phyloP scores from a whole-genome alignment of 2,113 vertebrate genomes.

The Tragulus kanchil region DNA sequence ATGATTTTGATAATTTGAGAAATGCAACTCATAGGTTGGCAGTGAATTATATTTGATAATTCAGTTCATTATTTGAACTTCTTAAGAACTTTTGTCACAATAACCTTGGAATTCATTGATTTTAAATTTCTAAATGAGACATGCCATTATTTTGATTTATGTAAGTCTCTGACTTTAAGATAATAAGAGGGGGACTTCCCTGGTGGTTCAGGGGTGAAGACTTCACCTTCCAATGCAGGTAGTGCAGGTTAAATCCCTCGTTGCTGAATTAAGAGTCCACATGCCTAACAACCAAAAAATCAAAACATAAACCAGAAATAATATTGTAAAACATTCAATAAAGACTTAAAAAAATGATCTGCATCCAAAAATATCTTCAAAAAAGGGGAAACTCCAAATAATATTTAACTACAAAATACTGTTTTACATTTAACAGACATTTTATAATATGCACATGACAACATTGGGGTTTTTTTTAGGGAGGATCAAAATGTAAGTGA shows the following conservation, averaged over 20 bases:
- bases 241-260: background rate
- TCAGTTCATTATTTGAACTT: background rate
- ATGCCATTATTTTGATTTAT: background rate
- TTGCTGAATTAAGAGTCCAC: background rate
- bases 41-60: background rate
- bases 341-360: background rate
- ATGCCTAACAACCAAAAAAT: background rate
- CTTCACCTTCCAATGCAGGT: background rate
- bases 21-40: background rate
- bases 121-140: background rate
- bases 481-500: background rate
- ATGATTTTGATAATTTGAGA: background rate
- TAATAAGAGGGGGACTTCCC: background rate
- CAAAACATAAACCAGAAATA: background rate
- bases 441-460: background rate
- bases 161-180: conserved; percentile 10
- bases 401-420: background rate
- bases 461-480: background rate
- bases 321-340: background rate
- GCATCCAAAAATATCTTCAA: background rate
- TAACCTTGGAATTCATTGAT: background rate
- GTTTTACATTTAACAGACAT: background rate
- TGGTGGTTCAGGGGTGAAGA: background rate
- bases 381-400: background rate
- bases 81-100: background rate